Conservation (phyloP, 2,113 vertebrate species). For the Progne subis region DNA sequence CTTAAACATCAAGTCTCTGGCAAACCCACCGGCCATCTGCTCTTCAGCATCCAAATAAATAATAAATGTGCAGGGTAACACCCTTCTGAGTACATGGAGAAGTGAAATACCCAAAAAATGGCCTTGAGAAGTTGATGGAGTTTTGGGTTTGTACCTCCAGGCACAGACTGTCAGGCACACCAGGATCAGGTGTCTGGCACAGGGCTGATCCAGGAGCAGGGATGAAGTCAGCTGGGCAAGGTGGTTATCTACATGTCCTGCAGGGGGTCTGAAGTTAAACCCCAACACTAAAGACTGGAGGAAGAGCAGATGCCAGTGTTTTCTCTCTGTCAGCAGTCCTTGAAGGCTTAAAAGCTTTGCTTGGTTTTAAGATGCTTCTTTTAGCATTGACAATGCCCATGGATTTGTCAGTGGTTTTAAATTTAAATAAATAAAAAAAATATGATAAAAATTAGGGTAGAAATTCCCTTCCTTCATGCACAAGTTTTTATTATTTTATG, state of each 20-base stretch:
- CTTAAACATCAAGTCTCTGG: background rate
- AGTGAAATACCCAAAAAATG: background rate
- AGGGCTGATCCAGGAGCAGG: background rate
- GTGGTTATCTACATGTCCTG: fast-evolving
- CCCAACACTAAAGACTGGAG: background rate
- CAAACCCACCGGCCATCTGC: fast-evolving
- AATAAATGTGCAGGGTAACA: background rate
- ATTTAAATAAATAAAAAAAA: background rate
- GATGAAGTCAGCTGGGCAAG: background rate
- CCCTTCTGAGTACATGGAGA: background rate
- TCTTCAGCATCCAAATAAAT: background rate
- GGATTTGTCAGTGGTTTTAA: background rate
- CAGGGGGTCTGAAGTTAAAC: background rate
- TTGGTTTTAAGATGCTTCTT: background rate
- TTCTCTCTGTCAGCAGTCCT: background rate
- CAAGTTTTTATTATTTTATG: background rate
- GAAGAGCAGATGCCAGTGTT: background rate
- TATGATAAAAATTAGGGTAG: background rate
- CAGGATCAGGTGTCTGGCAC: too few relatives aligned
- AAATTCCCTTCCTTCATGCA: background rate
- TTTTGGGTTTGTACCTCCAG: background rate
- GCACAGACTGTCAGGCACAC: too few relatives aligned
- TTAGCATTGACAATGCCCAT: background rate
- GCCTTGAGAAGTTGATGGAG: background rate
- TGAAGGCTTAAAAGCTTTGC: background rate